phyloP scores from a whole-genome alignment of 1,140 invertebrate species.

The Maniola jurtina region DNA sequence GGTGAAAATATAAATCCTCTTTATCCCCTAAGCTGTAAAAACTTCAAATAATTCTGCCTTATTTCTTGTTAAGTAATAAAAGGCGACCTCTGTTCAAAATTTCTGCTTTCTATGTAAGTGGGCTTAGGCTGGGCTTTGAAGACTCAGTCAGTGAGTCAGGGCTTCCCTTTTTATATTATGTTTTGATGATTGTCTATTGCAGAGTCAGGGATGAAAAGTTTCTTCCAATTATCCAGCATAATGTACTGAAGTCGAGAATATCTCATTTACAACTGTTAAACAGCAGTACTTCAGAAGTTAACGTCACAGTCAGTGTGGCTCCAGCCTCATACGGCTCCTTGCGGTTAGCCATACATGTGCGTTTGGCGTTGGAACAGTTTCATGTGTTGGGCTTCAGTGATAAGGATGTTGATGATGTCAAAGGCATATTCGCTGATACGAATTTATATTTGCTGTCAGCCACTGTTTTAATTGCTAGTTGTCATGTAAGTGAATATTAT shows the following conservation, averaged over 20 bases:
- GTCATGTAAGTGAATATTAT: conserved; percentile 89
- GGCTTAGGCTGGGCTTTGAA: too few species aligned
- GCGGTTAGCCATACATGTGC: conserved; percentile 88
- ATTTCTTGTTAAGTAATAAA: too few species aligned
- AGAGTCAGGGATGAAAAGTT: conserved; percentile 85
- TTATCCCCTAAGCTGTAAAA: too few species aligned
- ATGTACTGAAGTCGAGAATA: conserved; percentile 88
- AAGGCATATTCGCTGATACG: conserved; percentile 97
- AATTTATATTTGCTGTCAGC: conserved; percentile 95
- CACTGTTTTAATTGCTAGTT: conserved; percentile 94
- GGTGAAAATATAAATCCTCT: too few species aligned
- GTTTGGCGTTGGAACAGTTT: conserved; percentile 87
- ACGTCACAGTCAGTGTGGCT: conserved; percentile 80
- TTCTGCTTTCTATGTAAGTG: too few species aligned
- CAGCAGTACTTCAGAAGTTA: conserved; percentile 78
- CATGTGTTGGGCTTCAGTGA: conserved; percentile 90
- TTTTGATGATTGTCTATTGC: conserved; percentile 26
- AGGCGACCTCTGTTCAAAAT: too few species aligned
- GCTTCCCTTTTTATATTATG: too few species aligned
- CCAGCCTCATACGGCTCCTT: conserved; percentile 85
- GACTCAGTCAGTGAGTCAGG: too few species aligned
- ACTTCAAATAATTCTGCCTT: too few species aligned
- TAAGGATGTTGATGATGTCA: conserved; percentile 98
- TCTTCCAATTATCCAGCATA: conserved; percentile 90
- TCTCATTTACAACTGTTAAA: conserved; percentile 85